Evolutionary conservation across 2,797 vertebrate genomes (phyloP), one percentile per base, ranked within the genome.

Genomic region (Valencia hispanica): DNA sequence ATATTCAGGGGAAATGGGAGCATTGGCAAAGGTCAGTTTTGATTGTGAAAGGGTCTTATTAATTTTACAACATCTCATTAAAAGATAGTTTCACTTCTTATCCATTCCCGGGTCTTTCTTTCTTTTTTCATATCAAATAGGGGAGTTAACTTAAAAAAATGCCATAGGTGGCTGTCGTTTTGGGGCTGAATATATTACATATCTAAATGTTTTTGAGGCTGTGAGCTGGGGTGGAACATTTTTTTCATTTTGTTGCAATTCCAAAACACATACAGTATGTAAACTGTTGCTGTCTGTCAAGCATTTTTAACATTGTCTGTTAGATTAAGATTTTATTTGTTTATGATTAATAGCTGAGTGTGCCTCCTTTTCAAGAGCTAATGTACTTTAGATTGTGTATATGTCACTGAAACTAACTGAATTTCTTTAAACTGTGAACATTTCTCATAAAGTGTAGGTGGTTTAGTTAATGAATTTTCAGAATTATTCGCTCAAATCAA

Each of bases 51-150:
- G 65, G 85, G 86, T 86, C 80, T 66, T 86, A 93, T 95, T 91
- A 90, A 94, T 95, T 92, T 94, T 94, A 87, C 93, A 81, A 69
- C 83, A 89, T 86, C 85, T 91, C 89, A 88, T 91, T 92, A 89
- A 87, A 79, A 80, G 79, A 65, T 68, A 75, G 78, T 45, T 68
- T 75, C 61, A 55, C 75, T 84, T 72, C 34, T 69, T 72, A 50
- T 88, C 78, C 79, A 70, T 84, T 53, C 75, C 75, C 80, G 51
- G 27, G 48, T 61, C 78, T 69, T 66, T 74, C 77, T 71, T 75
- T 69, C 39, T 73, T 55, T 80, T 80, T 74, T 32, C 45, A 63
- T 78, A n/a, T 68, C 74, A 88, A 79, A 74, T 70, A 10, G 63
- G 48, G 63, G 5, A 7, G 14, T 73, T 73, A 3, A 43, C 32